Conservation (phyloP, 2,113 vertebrate genomes). For the Hippolais icterina region DNA sequence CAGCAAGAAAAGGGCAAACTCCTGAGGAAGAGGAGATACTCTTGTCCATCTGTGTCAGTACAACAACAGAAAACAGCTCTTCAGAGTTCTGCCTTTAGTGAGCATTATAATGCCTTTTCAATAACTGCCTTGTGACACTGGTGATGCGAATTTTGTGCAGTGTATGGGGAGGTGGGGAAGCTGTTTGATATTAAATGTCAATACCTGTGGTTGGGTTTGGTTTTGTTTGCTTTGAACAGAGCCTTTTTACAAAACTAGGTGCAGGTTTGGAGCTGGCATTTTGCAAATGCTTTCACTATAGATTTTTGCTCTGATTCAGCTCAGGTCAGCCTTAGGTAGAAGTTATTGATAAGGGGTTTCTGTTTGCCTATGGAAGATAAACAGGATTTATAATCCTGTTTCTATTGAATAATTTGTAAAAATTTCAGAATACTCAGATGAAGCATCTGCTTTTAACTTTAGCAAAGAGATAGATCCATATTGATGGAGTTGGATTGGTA, state of each 20-base stretch:
- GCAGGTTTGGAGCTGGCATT: neutral
- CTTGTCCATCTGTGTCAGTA: rapidly evolving
- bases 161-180: neutral
- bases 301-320: neutral
- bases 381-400: neutral
- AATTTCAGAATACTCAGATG: neutral
- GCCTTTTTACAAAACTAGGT: neutral
- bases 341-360: neutral
- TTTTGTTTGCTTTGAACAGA: neutral
- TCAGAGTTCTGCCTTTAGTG: neutral
- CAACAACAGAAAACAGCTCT: neutral
- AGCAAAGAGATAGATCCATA: rapidly evolving
- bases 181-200: neutral
- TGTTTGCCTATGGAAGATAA: neutral
- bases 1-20: neutral
- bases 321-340: neutral
- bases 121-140: neutral
- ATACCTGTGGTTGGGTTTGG: neutral
- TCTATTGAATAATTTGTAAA: neutral
- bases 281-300: neutral
- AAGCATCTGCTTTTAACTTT: neutral
- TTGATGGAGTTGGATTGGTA: neutral
- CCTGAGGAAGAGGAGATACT: neutral
- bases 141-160: neutral
- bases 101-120: neutral